Evolutionary conservation across 2,888 invertebrate species (phyloP), one percentile per base, ranked within the genome.

Genomic region (Ischnura elegans): DNA sequence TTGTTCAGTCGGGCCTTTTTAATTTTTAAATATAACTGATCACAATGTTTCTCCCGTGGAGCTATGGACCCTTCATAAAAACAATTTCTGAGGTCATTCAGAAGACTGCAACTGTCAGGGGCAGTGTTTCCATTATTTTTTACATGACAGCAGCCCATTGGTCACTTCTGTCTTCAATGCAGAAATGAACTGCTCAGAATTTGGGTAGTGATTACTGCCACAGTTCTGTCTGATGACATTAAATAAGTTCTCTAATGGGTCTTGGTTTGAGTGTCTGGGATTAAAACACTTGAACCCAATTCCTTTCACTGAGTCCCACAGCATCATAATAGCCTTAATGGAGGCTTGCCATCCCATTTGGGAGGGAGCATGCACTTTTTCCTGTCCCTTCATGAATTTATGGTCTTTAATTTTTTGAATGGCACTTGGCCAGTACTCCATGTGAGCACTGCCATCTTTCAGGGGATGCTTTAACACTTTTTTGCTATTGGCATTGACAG

Each of bases 161-260:
- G 84, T 84, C 2, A 84, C 84, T 29, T 29, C 84, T 84, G 84
- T 84, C 42, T 84, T 84, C 36, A 84, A 84, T 16, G 84, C 84
- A 36, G 84, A 29, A 84, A 84, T 42, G 36, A 84, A 84, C 21
- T 84, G 76, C 29, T 84, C 84, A 19, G 84, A 10, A 84, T 84
- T 29, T 36, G 10, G 84, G 84, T 2, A 13, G 84, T 84, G 84
- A 55, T 55, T 55, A 55, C 55, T 55, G 19, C 55, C 55, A 55
- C 55, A 55, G 55, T 55, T 55, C 21, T 84, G 84, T 84, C 84
- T 16, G 21, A 84, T 84, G 84, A 84, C 84, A 84, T 84, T 84
- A 21, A 84, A 84, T n/a, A 84, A 8, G 29, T 84, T 84, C 19
- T 84, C 84, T 84, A 84, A 29, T 16, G 84, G 84, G 42, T 84